Evolutionary conservation across 64 coral and sea anemone species (phyloP), one percentile per base, ranked within the genome.

Genomic region (Actinia equina): DNA sequence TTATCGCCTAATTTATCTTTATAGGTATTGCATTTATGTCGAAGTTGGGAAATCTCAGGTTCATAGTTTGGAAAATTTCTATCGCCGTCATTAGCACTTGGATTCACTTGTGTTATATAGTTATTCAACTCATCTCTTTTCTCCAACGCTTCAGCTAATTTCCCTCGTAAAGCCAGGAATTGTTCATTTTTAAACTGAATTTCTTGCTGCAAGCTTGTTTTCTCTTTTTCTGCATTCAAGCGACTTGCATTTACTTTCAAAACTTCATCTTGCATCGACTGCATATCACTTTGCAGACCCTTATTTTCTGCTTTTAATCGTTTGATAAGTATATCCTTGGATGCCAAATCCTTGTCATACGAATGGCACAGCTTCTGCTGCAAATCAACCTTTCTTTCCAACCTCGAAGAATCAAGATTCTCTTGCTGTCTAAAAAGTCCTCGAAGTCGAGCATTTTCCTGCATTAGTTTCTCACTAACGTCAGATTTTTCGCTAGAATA

Each of bases 1-100:
- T 96, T 93, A 44, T 96, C 91, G 8, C 87, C 77, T 65, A 96
- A 62, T 91, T 96, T 96, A 55, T 90, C 77, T 51, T 84, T 96
- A 22, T 89, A 96, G 59, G 51, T 90, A 82, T 96, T 88, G 61
- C 91, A 87, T 58, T 86, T 96, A 2, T 71, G 80, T 20, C 77
- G 88, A 26, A 96, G 71, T 18, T 84, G 87, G 25, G 49, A 8
- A 30, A 96, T 74, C 54, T 90, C 91, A 41, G 80, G 81, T 59
- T 93, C 85, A 44, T 88, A 19, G 37, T 79, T 83, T 16, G 42
- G 17, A 27, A 93, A 77, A 85, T 83, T 88, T 15, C 53, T 57
- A 3, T 83, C 80, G 44, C 78, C 85, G 26, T 16, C 67, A 26
- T 71, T 80, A 22, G 91, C 84, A 79, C 84, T 87, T 55, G 86